A percentile compares a stretch with the other conserved stretches of the same genome.
Conservation (phyloP, 2,113 vertebrate genomes). For the Rhynchopsitta pachyrhyncha region DNA sequence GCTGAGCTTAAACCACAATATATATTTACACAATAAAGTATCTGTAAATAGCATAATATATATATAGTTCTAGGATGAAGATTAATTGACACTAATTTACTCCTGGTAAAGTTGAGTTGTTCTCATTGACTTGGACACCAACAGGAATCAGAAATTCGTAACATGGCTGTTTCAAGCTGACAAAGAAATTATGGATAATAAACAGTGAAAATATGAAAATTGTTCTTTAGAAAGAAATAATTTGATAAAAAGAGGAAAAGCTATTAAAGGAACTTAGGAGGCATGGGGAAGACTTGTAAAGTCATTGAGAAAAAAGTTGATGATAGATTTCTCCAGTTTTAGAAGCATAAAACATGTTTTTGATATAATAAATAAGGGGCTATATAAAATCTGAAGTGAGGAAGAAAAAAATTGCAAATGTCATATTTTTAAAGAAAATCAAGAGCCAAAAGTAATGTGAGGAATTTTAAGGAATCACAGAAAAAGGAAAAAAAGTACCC, state of each 20-base stretch:
- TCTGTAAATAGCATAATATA: not conserved
- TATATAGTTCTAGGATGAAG: not conserved
- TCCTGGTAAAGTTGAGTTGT: not conserved
- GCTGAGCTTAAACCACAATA: too few relatives aligned
- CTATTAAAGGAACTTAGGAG: not conserved
- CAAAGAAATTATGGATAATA: not conserved
- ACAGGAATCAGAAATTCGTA: not conserved
- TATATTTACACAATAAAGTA: not conserved
- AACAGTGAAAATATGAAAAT: not conserved
- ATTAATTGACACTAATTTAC: not conserved
- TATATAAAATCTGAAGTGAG: not conserved
- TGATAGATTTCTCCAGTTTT: not conserved
- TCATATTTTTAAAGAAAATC: not conserved
- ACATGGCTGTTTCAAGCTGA: not conserved
- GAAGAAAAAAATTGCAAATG: not conserved
- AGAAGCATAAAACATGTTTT: not conserved
- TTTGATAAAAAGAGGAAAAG: not conserved
- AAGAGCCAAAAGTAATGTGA: not conserved
- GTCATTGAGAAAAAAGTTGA: not conserved
- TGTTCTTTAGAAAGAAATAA: not conserved
- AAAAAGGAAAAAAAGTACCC: accelerated
- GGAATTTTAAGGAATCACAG: not conserved
- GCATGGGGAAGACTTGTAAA: not conserved
- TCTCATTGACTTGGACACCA: not conserved
- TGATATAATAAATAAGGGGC: not conserved